These are phyloP conservation scores for Drosophila merina DNA, from an alignment of 2,888 invertebrate genomes.

Conservation along the genomic window DNA sequence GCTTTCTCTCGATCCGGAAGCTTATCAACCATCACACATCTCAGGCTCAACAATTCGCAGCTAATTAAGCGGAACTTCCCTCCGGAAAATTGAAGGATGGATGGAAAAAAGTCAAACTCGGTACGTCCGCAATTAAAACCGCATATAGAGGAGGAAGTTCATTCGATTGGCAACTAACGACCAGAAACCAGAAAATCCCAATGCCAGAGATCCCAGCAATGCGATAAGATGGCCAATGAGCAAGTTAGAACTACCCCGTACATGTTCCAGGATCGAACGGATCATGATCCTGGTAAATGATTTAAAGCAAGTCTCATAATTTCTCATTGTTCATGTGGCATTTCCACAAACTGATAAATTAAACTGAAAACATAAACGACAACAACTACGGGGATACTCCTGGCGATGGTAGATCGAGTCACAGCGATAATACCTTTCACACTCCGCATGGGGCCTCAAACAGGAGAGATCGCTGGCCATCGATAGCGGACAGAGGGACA, in stretches of 20 bases:
- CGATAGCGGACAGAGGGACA: constrained; percentile 46
- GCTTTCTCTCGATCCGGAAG: constrained; percentile 35
- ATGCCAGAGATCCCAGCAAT: constrained; percentile 42
- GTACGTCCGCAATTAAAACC: constrained; percentile 76
- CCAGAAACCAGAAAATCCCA: constrained; percentile 49
- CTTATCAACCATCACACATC: constrained; percentile 60
- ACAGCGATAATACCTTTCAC: constrained; percentile 77
- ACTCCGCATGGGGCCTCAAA: constrained; percentile 68
- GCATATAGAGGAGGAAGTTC: constrained; percentile 64
- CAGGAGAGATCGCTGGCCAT: constrained; percentile 50
- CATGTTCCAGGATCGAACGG: constrained; percentile 12
- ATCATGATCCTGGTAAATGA: constrained; percentile 64
- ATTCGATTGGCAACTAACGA: constrained; percentile 67
- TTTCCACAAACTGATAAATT: constrained; percentile 74
- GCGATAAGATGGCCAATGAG: constrained; percentile 55
- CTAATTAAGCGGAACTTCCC: constrained; percentile 72
- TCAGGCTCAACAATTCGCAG: constrained; percentile 67
- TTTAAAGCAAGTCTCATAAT: constrained; percentile 79
- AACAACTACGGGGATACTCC: constrained; percentile 50
- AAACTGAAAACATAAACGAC: constrained; percentile 69
- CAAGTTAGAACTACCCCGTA: constrained; percentile 61
- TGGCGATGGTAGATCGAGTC: constrained; percentile 63
- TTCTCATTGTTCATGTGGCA: constrained; percentile 73
- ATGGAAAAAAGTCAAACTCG: constrained; percentile 26
- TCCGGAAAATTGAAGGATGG: constrained; percentile 24